phyloP scores from a whole-genome alignment of 2,888 invertebrate genomes.

The Papilio elwesi region DNA sequence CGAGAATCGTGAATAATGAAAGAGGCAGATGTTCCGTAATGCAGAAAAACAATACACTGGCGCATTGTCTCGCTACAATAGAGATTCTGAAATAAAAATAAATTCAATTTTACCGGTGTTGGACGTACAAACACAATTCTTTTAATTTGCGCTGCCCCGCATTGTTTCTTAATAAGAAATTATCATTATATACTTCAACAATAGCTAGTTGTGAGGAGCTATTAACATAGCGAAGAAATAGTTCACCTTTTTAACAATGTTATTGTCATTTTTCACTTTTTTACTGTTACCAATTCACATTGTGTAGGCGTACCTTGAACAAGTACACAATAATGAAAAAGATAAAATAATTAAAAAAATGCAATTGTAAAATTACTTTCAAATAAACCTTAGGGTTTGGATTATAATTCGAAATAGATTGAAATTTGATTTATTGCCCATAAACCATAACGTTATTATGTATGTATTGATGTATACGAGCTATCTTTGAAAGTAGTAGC shows the following conservation, averaged over 20 bases:
- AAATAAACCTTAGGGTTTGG: too few species aligned
- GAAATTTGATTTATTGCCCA: too few species aligned
- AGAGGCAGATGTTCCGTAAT: constrained; percentile 30
- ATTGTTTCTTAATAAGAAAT: constrained; percentile 22
- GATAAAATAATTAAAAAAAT: too few species aligned
- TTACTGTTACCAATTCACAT: not conserved
- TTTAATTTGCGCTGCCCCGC: constrained; percentile 14
- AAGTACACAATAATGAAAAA: too few species aligned
- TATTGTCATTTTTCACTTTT: not conserved
- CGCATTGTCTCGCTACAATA: constrained; percentile 29
- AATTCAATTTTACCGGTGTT: constrained; percentile 34
- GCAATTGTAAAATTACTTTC: too few species aligned
- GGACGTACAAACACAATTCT: constrained; percentile 28
- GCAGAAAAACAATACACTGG: constrained; percentile 30
- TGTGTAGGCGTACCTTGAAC: too few species aligned
- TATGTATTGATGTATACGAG: too few species aligned
- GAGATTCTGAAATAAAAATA: constrained; percentile 28
- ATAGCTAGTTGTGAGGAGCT: constrained; percentile 7
- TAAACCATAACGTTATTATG: too few species aligned
- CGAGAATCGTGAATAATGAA: constrained; percentile 20
- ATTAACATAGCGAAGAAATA: not conserved
- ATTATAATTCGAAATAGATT: too few species aligned
- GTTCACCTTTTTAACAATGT: not conserved
- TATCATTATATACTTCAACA: constrained; percentile 25
- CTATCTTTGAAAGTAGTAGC: too few species aligned